Evolutionary conservation across 2,888 invertebrate species (phyloP).

Genomic region (Drosophila longiperda): DNA sequence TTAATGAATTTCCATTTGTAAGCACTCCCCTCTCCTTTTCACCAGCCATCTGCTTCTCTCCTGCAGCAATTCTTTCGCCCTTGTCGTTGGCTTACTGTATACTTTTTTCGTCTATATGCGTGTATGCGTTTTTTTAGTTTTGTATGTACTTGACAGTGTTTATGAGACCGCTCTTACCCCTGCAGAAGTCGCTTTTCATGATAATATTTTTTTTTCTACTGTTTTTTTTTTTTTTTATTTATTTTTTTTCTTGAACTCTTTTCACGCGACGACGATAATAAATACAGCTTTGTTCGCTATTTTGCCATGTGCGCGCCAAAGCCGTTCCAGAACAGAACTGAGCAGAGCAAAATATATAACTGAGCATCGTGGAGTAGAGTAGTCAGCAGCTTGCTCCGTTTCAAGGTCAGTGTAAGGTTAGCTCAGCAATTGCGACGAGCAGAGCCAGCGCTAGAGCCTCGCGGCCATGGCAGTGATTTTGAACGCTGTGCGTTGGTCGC

Average conservation of each 20-base stretch:
- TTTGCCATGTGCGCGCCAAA: constrained; percentile 59
- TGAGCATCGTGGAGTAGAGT: not conserved
- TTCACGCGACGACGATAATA: constrained; percentile 52
- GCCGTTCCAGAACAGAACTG: constrained; percentile 36
- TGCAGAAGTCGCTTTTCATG: constrained; percentile 41
- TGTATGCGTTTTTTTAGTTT: constrained; percentile 17
- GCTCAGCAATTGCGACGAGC: constrained; percentile 64
- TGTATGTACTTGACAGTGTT: constrained; percentile 42
- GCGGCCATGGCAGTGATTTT: constrained; percentile 76
- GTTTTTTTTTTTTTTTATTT: constrained; percentile 22
- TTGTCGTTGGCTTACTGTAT: constrained; percentile 58
- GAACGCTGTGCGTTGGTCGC: constrained; percentile 57
- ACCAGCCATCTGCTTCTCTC: constrained; percentile 20
- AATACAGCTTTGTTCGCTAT: constrained; percentile 72
- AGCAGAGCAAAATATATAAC: not conserved
- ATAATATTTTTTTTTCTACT: constrained; percentile 50
- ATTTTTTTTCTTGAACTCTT: constrained; percentile 39
- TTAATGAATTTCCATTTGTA: constrained; percentile 28
- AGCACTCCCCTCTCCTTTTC: constrained; percentile 11
- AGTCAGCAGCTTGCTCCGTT: constrained; percentile 51
- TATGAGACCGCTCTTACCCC: constrained; percentile 49
- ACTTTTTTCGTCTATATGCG: constrained; percentile 25
- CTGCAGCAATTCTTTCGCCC: constrained; percentile 63
- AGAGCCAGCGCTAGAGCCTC: not conserved
- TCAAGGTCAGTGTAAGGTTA: constrained; percentile 79